Conservation (phyloP, 2,113 vertebrate genomes). For the Aramus guarauna region DNA sequence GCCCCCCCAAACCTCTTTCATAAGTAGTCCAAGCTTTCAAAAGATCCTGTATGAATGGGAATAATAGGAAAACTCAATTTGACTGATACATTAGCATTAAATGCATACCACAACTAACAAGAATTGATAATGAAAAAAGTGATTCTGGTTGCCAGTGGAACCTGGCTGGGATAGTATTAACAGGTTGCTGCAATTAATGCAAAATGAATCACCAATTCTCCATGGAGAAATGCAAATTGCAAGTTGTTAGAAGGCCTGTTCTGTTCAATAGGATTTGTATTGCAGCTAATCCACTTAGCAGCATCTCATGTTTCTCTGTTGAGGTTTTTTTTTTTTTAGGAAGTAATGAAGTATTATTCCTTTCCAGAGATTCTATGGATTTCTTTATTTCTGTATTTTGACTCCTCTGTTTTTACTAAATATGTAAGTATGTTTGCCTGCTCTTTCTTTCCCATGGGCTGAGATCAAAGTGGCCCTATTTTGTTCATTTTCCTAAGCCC, state of each 20-base stretch:
- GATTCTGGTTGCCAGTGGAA: background rate
- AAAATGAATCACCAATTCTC: constrained; percentile 50
- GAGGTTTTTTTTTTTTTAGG: background rate
- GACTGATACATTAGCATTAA: background rate
- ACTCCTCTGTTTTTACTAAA: background rate
- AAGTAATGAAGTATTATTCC: background rate
- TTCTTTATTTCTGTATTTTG: constrained; percentile 21
- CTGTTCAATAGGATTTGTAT: constrained; percentile 44
- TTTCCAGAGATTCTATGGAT: background rate
- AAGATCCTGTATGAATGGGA: background rate
- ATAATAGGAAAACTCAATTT: background rate
- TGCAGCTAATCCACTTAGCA: constrained; percentile 52
- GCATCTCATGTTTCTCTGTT: background rate
- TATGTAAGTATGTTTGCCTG: background rate
- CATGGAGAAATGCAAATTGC: constrained; percentile 43
- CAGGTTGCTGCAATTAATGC: constrained; percentile 45
- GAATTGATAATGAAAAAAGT: background rate
- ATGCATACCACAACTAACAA: background rate
- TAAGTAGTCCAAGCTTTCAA: background rate
- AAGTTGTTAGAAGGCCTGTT: constrained; percentile 38
- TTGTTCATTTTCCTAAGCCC: background rate
- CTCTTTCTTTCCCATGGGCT: background rate
- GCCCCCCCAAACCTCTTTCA: background rate
- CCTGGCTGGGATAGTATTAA: constrained; percentile 1
- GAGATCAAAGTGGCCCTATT: background rate